Evolutionary conservation across 2,113 vertebrate species (phyloP).

Genomic region (Clarias macrocephalus): DNA sequence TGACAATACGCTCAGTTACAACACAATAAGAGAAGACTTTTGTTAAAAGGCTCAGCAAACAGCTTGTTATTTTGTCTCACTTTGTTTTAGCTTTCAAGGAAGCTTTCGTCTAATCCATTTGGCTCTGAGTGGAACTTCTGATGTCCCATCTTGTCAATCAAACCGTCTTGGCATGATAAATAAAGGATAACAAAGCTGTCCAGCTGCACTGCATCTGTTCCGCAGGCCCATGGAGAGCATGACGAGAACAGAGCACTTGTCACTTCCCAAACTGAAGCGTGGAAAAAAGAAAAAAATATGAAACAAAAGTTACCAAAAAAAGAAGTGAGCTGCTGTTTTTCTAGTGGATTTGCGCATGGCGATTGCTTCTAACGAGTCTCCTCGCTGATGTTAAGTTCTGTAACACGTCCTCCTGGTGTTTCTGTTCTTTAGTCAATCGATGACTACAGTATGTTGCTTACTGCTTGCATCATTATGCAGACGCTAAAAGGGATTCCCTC

Average conservation of each 20-base stretch:
- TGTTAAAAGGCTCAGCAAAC: conserved; percentile 15
- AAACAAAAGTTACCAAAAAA: background rate
- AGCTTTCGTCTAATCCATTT: conserved; percentile 58
- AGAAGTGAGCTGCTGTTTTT: background rate
- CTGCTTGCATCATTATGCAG: conserved; percentile 39
- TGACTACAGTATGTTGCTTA: conserved; percentile 34
- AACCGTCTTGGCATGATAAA: conserved; percentile 57
- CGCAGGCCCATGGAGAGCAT: background rate
- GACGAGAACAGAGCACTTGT: conserved; percentile 37
- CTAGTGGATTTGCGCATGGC: background rate
- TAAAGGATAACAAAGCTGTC: conserved; percentile 36
- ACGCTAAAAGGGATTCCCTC: conserved; percentile 24
- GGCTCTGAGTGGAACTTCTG: conserved; percentile 49
- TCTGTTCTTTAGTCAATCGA: background rate
- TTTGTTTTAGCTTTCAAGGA: conserved; percentile 50
- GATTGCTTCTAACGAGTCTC: background rate
- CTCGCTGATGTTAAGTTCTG: background rate
- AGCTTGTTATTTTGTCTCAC: conserved; percentile 20
- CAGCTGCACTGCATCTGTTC: conserved; percentile 35
- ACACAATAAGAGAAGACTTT: conserved; percentile 14
- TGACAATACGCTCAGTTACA: background rate
- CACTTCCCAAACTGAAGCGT: conserved; percentile 28
- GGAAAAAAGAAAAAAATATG: conserved; percentile 26
- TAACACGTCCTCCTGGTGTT: background rate
- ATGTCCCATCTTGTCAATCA: conserved; percentile 64